These are phyloP conservation scores for Conopomorpha cramerella DNA, from an alignment of 1,140 invertebrate genomes.

Conservation along the genomic window DNA sequence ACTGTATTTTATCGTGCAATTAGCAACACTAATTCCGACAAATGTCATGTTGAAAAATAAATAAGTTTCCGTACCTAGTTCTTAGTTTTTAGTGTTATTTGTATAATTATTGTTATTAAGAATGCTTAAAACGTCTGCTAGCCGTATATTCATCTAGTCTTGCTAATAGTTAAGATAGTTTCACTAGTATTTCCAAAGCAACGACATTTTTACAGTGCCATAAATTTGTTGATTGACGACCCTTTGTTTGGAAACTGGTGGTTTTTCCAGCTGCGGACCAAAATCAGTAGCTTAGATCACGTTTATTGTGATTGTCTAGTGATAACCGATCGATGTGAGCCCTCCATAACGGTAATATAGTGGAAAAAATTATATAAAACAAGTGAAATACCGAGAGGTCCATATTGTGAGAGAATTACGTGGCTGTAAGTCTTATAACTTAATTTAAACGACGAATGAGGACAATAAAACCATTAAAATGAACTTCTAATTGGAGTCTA, in stretches of 20 bases:
- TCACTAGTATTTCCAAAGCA: constrained; percentile 15
- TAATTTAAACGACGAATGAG: too few relatives aligned
- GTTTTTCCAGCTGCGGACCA: constrained; percentile 20
- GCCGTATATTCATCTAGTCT: constrained; percentile 44
- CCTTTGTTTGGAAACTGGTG: constrained; percentile 35
- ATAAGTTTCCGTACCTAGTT: constrained; percentile 38
- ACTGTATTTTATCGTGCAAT: constrained; percentile 52
- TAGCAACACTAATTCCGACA: constrained; percentile 51
- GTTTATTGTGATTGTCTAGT: too few relatives aligned
- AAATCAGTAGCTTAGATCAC: too few relatives aligned
- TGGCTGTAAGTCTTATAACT: too few relatives aligned
- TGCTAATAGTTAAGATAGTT: constrained; percentile 20
- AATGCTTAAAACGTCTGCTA: constrained; percentile 19
- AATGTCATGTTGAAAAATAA: constrained; percentile 51
- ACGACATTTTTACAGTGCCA: constrained; percentile 38
- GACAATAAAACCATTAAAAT: too few relatives aligned
- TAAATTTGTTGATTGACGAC: constrained; percentile 37
- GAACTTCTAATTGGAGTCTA: too few relatives aligned
- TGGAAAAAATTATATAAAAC: too few relatives aligned
- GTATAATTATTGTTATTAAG: constrained; percentile 40
- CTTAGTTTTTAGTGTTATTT: constrained; percentile 45
- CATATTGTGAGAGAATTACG: too few relatives aligned
- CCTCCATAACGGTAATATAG: too few relatives aligned
- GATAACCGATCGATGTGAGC: too few relatives aligned
- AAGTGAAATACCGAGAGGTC: too few relatives aligned